Evolutionary conservation across 64 coral and sea anemone species (phyloP), one percentile per base, ranked within the genome.

Genomic region (Montipora capricornis): DNA sequence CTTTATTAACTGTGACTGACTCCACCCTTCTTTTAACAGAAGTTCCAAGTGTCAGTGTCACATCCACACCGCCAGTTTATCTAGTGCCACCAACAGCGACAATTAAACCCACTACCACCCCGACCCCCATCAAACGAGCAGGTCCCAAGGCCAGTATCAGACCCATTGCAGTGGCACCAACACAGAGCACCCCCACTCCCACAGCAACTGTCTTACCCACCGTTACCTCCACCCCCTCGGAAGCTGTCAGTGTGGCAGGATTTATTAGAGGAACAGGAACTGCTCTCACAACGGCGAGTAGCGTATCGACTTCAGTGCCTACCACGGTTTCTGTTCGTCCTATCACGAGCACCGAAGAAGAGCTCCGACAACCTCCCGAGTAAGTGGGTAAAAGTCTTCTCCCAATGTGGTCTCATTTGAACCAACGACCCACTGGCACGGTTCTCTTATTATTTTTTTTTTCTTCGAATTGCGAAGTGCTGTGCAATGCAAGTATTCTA

Each of bases 191-290:
- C 61, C 90, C 96, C 8, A 91, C 97, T 5, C 95, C 89, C 47
- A 96, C 92, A 15, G 98, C 98, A 62, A 99, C 98, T 58, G 98
- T 99, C 19, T 59, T 96, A 57, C 98, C 98, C 19, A 99, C 95
- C 4, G 95, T 99, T n/a, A 94, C 98, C 68, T 91, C 96, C 37
- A 94, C 85, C 14, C 83, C 93, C 59, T 87, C 85, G 52, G 91
- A 95, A 46, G 76, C 93, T 62, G 83, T 58, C 10, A 67, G 82
- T 9, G 61, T 81, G 2, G 82, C 71, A 13, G 89, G 91, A 12
- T 68, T 91, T 4, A 19, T 91, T 61, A 84, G 89, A 73, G 89
- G 12, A 12, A 79, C 81, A 26, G 88, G 74, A 3, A 73, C 82
- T 5, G 57, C 47, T 12, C 50, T 78, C 26, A 80, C 92, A 10